Percentiles rank a stretch among this genome's conserved stretches.
These are phyloP conservation scores for Lepeophtheirus salmonis DNA, from an alignment of 1,140 invertebrate genomes.

Conservation along the genomic window DNA sequence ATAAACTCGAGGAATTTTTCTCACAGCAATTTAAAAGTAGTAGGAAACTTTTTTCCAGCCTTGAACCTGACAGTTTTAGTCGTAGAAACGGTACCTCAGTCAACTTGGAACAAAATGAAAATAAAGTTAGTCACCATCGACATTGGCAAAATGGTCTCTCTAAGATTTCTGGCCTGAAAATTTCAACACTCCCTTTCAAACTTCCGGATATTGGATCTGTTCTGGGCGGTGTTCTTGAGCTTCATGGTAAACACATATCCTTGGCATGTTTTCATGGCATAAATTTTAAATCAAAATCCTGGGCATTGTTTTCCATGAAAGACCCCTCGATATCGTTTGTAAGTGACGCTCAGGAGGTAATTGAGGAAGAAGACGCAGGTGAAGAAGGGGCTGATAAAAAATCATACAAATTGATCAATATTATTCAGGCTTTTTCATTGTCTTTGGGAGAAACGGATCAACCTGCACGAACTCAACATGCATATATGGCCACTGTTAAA, in stretches of 20 bases:
- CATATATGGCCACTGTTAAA: conserved; percentile 63
- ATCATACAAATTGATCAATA: conserved; percentile 29
- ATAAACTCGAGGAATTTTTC: conserved; percentile 91
- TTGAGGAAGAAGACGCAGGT: conserved; percentile 30
- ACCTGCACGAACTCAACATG: conserved; percentile 36
- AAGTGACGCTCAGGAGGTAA: conserved; percentile 72
- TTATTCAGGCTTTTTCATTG: conserved; percentile 50
- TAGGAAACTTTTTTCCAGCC: conserved; percentile 63
- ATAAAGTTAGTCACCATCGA: conserved; percentile 36
- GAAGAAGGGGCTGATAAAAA: conserved; percentile 22
- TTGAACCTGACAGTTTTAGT: conserved; percentile 38
- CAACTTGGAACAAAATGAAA: background rate
- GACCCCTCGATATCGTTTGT: conserved; percentile 86
- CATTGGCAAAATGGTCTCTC: conserved; percentile 70
- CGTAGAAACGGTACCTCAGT: conserved; percentile 20
- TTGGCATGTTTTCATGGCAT: conserved; percentile 92
- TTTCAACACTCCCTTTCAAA: conserved; percentile 48
- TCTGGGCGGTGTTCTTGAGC: conserved; percentile 38
- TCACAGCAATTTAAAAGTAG: conserved; percentile 82
- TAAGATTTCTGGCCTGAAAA: conserved; percentile 48
- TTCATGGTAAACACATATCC: conserved; percentile 58
- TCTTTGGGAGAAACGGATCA: conserved; percentile 45
- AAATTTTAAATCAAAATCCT: conserved; percentile 88
- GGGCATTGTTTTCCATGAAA: conserved; percentile 83
- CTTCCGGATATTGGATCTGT: conserved; percentile 53